These are phyloP conservation scores for Apodemia hepburni DNA, from an alignment of 2,888 invertebrate species.

Conservation along the genomic window DNA sequence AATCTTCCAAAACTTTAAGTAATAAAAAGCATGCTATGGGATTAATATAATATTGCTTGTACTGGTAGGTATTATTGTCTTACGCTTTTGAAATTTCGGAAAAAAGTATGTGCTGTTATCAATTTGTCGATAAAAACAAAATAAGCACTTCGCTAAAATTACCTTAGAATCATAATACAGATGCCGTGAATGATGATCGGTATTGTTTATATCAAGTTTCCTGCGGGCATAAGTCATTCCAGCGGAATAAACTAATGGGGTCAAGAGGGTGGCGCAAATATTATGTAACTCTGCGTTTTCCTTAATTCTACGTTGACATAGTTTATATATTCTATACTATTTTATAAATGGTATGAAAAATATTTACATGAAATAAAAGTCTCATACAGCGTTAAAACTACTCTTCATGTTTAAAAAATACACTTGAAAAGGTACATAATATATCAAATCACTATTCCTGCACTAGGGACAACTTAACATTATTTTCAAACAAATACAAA, in stretches of 20 bases:
- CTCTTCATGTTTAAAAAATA: too few relatives aligned
- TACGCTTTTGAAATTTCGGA: background rate
- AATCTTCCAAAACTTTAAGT: too few relatives aligned
- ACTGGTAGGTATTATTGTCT: too few relatives aligned
- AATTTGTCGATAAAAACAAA: background rate
- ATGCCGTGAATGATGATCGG: background rate
- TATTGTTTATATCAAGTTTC: slow-evolving; percentile 13
- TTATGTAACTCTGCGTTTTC: slow-evolving; percentile 15
- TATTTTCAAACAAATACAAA: too few relatives aligned
- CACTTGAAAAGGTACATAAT: too few relatives aligned
- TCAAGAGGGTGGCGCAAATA: slow-evolving; percentile 16
- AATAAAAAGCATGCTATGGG: too few relatives aligned
- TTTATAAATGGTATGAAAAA: background rate
- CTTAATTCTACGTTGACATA: slow-evolving; percentile 2
- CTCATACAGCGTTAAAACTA: too few relatives aligned
- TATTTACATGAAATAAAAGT: too few relatives aligned
- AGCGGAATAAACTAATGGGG: slow-evolving; percentile 12
- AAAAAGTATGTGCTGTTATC: background rate
- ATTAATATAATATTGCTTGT: too few relatives aligned
- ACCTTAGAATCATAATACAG: background rate
- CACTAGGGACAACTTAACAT: too few relatives aligned
- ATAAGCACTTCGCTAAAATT: background rate
- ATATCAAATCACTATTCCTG: too few relatives aligned
- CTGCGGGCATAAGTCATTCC: slow-evolving; percentile 14
- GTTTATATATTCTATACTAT: slow-evolving; percentile 4